Evolutionary conservation across 2,113 vertebrate species (phyloP).

Genomic region (Etia nguti): DNA sequence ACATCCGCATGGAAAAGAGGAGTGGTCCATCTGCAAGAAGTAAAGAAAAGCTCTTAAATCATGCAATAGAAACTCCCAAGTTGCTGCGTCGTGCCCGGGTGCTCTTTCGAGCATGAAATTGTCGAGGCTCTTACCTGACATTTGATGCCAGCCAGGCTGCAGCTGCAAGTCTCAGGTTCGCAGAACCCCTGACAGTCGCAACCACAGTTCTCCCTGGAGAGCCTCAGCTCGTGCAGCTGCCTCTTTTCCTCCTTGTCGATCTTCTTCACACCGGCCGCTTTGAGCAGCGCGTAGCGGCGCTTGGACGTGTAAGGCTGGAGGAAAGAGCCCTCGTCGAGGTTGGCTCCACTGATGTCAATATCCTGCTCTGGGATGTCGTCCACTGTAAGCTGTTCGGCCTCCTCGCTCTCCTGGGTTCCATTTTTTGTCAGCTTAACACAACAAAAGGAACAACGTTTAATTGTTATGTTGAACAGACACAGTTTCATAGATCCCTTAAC

Average conservation of each 20-base stretch:
- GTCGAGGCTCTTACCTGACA: conserved; percentile 81
- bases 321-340: conserved; percentile 81
- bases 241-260: conserved; percentile 92
- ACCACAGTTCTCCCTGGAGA: conserved; percentile 90
- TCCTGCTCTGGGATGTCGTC: conserved; percentile 86
- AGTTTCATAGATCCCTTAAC: not conserved
- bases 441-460: not conserved
- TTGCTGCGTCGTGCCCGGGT: not conserved
- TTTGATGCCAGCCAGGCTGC: conserved; percentile 91
- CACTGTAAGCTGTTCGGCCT: conserved; percentile 82
- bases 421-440: conserved; percentile 80
- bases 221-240: conserved; percentile 85
- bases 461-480: not conserved
- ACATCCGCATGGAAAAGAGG: conserved; percentile 92
- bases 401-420: conserved; percentile 79
- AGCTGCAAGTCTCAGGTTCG: conserved; percentile 92
- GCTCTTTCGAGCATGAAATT: not conserved
- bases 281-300: conserved; percentile 82
- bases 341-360: conserved; percentile 72
- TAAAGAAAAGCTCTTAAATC: not conserved
- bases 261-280: conserved; percentile 86
- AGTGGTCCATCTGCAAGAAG: conserved; percentile 88
- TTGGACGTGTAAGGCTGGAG: conserved; percentile 88
- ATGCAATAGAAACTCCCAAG: not conserved
- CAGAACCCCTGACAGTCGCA: conserved; percentile 90